Evolutionary conservation across 2,113 vertebrate genomes (phyloP), one percentile per base, ranked within the genome.

Genomic region (Phylloscopus whistleri): DNA sequence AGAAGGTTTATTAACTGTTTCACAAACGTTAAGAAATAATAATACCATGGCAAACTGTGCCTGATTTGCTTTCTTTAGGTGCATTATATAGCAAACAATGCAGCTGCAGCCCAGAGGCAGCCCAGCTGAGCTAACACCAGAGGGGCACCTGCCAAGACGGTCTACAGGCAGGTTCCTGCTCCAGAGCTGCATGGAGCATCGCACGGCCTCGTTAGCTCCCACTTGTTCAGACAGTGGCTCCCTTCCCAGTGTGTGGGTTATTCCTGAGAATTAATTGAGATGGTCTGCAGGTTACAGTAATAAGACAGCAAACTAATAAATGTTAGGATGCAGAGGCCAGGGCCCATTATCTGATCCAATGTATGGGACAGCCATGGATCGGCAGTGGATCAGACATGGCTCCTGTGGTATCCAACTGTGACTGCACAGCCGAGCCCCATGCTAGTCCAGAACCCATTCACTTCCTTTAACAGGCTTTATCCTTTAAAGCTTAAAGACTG

Each of bases 121-220:
- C 27, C 62, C 23, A 6, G 23, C 16, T 49, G 63, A 84, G 39
- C 24, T 51, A 33, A 56, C 13, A 5, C 5, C 14, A 19, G 62
- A 31, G 44, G 1, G 16, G 44, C 4, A 26, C 44, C 39, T 37
- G 39, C 60, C 17, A 48, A 46, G 68, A 64, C 5, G 11, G 33
- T 46, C 28, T 8, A 18, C 56, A 28, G 41, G 44, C 64, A 67
- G 51, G 35, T 39, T 77, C 22, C 26, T n/a, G 20, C 55, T 43
- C 39, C 35, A 13, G 28, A 31, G 43, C 44, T 16, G 13, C 10
- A 30, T 0, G 1, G 35, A 84, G 58, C 66, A 39, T 23, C 6
- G 0, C 43, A 24, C 0, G 0, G 46, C 62, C 44, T 53, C 5
- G 0, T 48, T 33, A 74, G 51, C 37, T 81, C 69, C 78, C 51